These are phyloP conservation scores for Erebia palarica DNA, from an alignment of 2,888 invertebrate species.

Conservation along the genomic window DNA sequence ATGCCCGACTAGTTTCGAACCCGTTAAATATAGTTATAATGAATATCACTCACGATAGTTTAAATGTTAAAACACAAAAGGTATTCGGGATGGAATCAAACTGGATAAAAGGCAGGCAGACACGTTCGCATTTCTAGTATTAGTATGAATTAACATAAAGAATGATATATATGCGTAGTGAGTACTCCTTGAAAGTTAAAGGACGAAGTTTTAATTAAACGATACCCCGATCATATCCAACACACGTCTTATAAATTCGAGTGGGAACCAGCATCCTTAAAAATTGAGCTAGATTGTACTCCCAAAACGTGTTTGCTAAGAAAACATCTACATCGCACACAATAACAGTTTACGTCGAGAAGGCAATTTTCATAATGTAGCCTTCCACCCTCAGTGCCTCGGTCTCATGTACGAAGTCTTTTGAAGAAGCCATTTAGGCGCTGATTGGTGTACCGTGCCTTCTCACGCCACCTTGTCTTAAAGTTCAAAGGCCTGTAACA, in stretches of 20 bases:
- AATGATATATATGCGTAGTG: neutral
- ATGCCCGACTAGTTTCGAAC: no score
- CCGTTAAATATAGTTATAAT: no score
- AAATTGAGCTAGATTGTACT: slow-evolving; percentile 45
- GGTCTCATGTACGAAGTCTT: slow-evolving; percentile 43
- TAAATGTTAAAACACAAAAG: no score
- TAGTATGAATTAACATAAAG: neutral
- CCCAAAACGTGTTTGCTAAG: slow-evolving; percentile 45
- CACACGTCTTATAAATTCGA: slow-evolving; percentile 13
- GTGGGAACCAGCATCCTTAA: slow-evolving; percentile 26
- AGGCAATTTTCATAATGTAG: slow-evolving; percentile 56
- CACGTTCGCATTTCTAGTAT: no score
- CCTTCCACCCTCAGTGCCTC: slow-evolving; percentile 43
- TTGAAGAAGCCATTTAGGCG: slow-evolving; percentile 42
- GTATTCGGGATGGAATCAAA: no score
- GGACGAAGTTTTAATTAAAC: slow-evolving; percentile 12
- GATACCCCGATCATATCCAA: neutral
- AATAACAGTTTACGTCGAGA: slow-evolving; percentile 51
- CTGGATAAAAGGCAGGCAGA: no score
- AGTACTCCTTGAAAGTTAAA: neutral
- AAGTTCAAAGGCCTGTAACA: neutral
- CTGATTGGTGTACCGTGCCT: slow-evolving; percentile 27
- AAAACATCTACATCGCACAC: slow-evolving; percentile 48
- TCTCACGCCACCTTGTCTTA: slow-evolving; percentile 21
- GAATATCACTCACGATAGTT: no score